A percentile compares a stretch with the other conserved stretches of the same genome.
phyloP scores from a whole-genome alignment of 2,888 invertebrate species.

The Pherbina coryleti region DNA sequence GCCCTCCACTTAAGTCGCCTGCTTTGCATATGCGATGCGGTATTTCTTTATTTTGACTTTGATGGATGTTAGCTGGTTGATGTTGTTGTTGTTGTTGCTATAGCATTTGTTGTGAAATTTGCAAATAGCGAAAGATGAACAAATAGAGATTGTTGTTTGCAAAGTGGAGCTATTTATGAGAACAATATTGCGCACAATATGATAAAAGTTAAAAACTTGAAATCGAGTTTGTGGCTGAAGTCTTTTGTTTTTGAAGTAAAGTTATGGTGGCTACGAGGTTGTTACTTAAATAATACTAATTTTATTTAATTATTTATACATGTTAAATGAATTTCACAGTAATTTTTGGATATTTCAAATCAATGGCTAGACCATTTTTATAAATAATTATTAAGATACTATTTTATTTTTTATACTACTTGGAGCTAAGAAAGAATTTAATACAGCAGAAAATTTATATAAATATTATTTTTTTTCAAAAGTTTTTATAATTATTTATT shows the following conservation, averaged over 20 bases:
- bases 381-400: too few relatives aligned
- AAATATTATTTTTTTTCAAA: too few relatives aligned
- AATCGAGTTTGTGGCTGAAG: background rate
- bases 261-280: too few relatives aligned
- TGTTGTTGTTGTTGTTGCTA: slow-evolving; percentile 42
- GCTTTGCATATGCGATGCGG: slow-evolving; percentile 37
- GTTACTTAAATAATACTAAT: too few relatives aligned
- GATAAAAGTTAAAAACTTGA: background rate
- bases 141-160: slow-evolving; percentile 5
- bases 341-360: too few relatives aligned
- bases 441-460: too few relatives aligned
- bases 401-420: too few relatives aligned
- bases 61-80: slow-evolving; percentile 64
- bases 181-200: background rate
- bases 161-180: slow-evolving; percentile 5
- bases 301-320: too few relatives aligned
- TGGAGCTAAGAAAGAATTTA: too few relatives aligned
- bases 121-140: slow-evolving; percentile 24
- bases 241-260: background rate
- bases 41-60: slow-evolving; percentile 68
- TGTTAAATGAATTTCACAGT: too few relatives aligned
- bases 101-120: background rate
- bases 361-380: too few relatives aligned
- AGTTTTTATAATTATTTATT: too few relatives aligned
- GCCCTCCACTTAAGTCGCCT: slow-evolving; percentile 50